phyloP scores from a whole-genome alignment of 2,113 vertebrate genomes.

The Zosterops japonicus region DNA sequence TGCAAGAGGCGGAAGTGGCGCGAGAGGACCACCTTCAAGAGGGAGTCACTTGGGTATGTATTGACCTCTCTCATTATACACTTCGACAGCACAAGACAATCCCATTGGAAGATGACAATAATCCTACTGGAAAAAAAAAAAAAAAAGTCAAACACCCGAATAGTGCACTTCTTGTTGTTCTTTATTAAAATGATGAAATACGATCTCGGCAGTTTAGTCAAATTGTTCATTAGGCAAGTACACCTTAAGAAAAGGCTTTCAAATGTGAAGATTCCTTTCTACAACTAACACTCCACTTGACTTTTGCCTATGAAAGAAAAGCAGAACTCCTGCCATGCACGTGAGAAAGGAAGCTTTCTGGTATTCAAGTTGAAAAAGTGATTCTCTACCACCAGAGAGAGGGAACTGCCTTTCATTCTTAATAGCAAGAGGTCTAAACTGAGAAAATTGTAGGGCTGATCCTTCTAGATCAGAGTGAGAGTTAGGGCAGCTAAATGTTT shows the following conservation, averaged over 20 bases:
- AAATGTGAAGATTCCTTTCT: conserved; percentile 61
- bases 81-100: conserved; percentile 56
- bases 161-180: conserved; percentile 62
- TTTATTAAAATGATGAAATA: conserved; percentile 48
- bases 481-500: background rate
- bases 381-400: conserved; percentile 22
- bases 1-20: conserved; percentile 85
- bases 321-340: conserved; percentile 50
- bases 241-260: conserved; percentile 52
- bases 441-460: background rate
- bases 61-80: conserved; percentile 66
- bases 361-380: conserved; percentile 29
- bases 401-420: conserved; percentile 7
- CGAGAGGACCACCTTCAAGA: conserved; percentile 88
- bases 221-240: conserved; percentile 51
- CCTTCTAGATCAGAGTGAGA: background rate
- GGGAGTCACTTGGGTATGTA: conserved; percentile 84
- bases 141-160: conserved; percentile 50
- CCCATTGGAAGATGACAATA: conserved; percentile 63
- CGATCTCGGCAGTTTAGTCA: conserved; percentile 24
- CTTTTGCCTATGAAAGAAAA: conserved; percentile 58
- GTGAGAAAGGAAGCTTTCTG: conserved; percentile 40
- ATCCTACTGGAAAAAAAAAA: conserved; percentile 58
- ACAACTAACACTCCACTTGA: conserved; percentile 58
- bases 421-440: background rate